Evolutionary conservation across 2,113 vertebrate species (phyloP).

Genomic region (Redunca redunca): DNA sequence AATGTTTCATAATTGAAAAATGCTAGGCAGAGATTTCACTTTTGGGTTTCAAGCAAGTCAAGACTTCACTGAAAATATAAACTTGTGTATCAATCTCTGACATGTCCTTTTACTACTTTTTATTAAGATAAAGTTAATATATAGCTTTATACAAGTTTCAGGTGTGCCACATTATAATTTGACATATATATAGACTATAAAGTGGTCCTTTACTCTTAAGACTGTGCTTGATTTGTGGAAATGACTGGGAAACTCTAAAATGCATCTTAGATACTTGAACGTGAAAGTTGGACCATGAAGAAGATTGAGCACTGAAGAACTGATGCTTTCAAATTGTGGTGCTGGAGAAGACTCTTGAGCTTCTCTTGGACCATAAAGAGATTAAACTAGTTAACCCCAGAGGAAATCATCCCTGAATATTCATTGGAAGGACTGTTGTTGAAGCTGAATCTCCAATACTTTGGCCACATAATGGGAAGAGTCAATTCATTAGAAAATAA

Average conservation of each 20-base stretch:
- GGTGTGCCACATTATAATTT: background rate
- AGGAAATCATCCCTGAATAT: background rate
- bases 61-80: background rate
- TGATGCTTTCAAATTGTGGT: background rate
- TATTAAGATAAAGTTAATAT: background rate
- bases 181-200: background rate
- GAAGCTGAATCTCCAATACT: background rate
- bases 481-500: background rate
- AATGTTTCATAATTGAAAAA: background rate
- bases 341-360: background rate
- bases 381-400: background rate
- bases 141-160: background rate
- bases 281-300: background rate
- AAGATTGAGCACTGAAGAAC: background rate
- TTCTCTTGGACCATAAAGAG: background rate
- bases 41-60: background rate
- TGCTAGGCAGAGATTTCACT: background rate
- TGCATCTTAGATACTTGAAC: background rate
- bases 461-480: background rate
- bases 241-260: background rate
- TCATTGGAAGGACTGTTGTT: background rate
- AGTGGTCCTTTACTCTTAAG: background rate
- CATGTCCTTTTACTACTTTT: background rate
- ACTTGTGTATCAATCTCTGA: background rate
- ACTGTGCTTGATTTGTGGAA: background rate